A percentile compares a stretch with the other conserved stretches of the same genome.
Conservation (phyloP, 2,797 vertebrate genomes). For the Notoglanidium macrostoma region DNA sequence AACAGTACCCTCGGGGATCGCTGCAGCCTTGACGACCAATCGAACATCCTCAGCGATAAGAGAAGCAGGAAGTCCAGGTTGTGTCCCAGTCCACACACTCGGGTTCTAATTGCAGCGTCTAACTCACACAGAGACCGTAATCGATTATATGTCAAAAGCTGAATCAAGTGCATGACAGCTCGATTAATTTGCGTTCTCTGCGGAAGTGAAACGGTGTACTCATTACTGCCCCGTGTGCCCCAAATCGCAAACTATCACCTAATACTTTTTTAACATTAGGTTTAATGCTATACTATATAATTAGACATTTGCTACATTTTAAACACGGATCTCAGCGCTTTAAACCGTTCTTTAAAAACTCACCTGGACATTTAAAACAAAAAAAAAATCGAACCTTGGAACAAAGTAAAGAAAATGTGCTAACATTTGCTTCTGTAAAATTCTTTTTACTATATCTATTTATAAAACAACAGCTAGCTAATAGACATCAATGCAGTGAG, state of each 20-base stretch:
- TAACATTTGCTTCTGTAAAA: no score
- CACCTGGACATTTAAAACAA: no score
- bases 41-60: neutral
- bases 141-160: neutral
- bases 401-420: neutral
- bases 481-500: neutral
- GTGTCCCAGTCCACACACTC: constrained; percentile 1
- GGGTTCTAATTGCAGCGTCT: neutral
- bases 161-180: neutral
- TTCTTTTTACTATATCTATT: neutral
- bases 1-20: constrained; percentile 8
- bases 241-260: neutral
- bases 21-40: constrained; percentile 26
- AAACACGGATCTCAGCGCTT: neutral
- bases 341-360: neutral
- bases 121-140: neutral
- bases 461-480: neutral
- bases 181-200: neutral
- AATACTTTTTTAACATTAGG: no score
- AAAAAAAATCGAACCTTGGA: neutral
- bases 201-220: neutral
- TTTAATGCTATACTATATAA: neutral
- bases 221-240: neutral
- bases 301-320: neutral
- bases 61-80: constrained; percentile 12